Base-by-base conservation (phyloP, 2,113 vertebrate genomes). In the Pleuronectes platessa region DNA sequence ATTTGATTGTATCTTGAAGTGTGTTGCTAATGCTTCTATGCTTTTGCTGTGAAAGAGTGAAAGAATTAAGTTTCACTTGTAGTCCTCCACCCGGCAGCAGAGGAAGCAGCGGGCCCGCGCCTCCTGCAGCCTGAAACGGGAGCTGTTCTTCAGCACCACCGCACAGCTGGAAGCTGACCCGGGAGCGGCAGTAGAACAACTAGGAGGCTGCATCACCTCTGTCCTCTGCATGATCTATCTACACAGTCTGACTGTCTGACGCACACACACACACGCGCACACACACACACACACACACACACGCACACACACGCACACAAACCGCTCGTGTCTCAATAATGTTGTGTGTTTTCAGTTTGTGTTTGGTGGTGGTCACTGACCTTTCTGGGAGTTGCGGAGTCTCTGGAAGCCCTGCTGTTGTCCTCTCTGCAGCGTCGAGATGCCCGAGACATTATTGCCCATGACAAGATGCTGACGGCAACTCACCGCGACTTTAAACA, bases 71-170 rank as follows among this genome's bases (percentile, higher is more conserved):
- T 49, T 49, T 49, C 17, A 49, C 15, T 49, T 4, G 47, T 18
- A 24, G 24, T 24, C 26, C 26, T 27, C 26, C 26, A 3, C 0
- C 47, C 15, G 47, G 47, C 47, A 23, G 54, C 54, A 13, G 54
- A 55, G n/a, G 54, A 55, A 11, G 24, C 54, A 53, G 6, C 68
- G 59, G 79, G 73, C 53, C 71, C 21, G 54, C 18, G 47, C 60
- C 66, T 81, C 67, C 59, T 54, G 72, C 74, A 70, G 55, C 20
- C n/a, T 10, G 51, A 64, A n/a, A 61, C 31, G 63, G 89, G 88
- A 92, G 86, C 90, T 93, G 92, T 93, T 84, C 91, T 93, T 93
- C 93, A 93, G 91, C 91, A 93, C 92, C 88, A 78, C 74, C 47
- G 0, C 18, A 8, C 51, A 9, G 51, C 51, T n/a, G 1, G 17